These are phyloP conservation scores for Chaenogobius annularis DNA, from an alignment of 2,113 vertebrate genomes.

Conservation along the genomic window DNA sequence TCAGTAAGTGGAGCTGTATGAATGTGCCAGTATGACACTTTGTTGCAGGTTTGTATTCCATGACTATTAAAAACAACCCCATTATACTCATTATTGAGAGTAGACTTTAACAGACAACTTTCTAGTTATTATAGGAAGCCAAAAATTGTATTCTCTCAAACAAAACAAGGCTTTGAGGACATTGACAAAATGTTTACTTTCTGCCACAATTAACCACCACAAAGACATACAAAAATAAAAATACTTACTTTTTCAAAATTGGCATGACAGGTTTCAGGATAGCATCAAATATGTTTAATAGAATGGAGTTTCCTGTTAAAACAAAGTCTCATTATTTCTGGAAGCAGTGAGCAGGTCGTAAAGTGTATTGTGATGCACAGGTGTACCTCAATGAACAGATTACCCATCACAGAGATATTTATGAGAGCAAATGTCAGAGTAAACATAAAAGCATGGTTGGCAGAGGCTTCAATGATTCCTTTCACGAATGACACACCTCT, in stretches of 20 bases:
- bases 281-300: constrained; percentile 71
- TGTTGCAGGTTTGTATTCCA: too few species aligned
- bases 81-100: too few species aligned
- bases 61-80: too few species aligned
- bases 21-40: too few species aligned
- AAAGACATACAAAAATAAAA: neutral
- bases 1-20: too few species aligned
- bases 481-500: constrained; percentile 2
- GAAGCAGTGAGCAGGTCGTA: neutral
- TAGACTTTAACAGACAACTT: too few species aligned
- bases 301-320: constrained; percentile 73
- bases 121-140: neutral
- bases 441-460: neutral
- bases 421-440: constrained; percentile 3
- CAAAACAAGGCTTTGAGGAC: neutral
- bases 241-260: constrained; percentile 75
- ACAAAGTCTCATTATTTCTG: neutral
- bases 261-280: constrained; percentile 72
- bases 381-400: constrained; percentile 1
- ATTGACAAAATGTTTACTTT: neutral
- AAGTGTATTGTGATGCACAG: neutral
- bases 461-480: neutral
- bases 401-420: neutral
- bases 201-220: neutral
- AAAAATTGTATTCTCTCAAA: neutral